Conservation (phyloP, 2,113 vertebrate species). For the Zeus faber region DNA sequence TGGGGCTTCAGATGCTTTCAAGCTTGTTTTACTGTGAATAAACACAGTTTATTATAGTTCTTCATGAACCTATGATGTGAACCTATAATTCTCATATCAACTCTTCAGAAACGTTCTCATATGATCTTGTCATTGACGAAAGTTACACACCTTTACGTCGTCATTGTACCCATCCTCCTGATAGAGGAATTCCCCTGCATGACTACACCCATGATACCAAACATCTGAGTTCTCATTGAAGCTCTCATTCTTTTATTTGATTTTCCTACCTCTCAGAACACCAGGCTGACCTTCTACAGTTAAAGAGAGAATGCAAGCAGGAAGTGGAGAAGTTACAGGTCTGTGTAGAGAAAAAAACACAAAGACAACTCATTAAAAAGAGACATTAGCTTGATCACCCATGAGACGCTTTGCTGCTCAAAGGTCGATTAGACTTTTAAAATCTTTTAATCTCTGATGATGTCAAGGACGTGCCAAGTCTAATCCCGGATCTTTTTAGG, state of each 20-base stretch:
- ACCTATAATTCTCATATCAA: too few species aligned
- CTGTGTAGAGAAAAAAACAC: conserved; percentile 34
- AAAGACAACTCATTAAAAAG: not conserved
- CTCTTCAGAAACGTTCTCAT: too few species aligned
- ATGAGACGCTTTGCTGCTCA: too few species aligned
- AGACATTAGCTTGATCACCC: too few species aligned
- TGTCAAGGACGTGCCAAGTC: not conserved
- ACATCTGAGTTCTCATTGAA: too few species aligned
- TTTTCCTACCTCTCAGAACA: conserved; percentile 86
- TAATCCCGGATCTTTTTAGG: conserved; percentile 62
- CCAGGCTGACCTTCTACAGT: conserved; percentile 90
- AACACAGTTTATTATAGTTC: conserved; percentile 11
- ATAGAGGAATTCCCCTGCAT: not conserved
- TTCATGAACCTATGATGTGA: too few species aligned
- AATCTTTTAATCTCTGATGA: not conserved
- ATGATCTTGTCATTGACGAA: too few species aligned
- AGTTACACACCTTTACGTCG: too few species aligned
- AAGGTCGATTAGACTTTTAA: not conserved
- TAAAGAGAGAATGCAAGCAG: conserved; percentile 92
- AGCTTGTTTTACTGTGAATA: not conserved
- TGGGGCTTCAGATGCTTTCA: not conserved
- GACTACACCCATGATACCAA: too few species aligned
- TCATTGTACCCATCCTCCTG: not conserved
- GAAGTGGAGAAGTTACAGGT: conserved; percentile 90
- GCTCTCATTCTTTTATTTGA: too few species aligned